Conservation (phyloP, 2,888 invertebrate genomes). For the Opisthograptis luteolata region DNA sequence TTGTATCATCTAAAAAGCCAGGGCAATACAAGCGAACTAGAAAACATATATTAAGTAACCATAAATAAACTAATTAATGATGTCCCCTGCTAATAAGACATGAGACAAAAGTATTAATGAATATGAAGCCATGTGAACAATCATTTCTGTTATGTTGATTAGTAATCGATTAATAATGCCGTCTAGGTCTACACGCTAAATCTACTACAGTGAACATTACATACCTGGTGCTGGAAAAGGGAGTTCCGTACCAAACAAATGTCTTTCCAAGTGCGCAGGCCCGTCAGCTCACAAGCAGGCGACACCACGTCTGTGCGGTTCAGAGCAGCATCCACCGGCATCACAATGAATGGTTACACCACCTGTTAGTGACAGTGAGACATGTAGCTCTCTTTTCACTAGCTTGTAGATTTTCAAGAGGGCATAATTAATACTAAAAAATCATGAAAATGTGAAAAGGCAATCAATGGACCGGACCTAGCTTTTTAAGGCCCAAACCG, state of each 20-base stretch:
- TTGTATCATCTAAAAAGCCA: background rate
- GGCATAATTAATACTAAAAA: too few relatives aligned
- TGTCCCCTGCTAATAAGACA: background rate
- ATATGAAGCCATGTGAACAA: background rate
- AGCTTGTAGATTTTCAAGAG: background rate
- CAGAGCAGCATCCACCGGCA: conserved; percentile 85
- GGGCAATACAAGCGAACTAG: background rate
- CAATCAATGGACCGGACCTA: too few relatives aligned
- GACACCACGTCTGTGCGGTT: conserved; percentile 83
- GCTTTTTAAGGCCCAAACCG: too few relatives aligned
- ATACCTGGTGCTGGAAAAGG: conserved; percentile 81
- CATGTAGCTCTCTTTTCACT: conserved; percentile 5
- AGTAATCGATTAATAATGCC: background rate
- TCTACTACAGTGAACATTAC: conserved; percentile 34
- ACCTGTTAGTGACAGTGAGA: conserved; percentile 53
- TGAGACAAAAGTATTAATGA: background rate
- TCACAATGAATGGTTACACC: conserved; percentile 83
- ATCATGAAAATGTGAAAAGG: too few relatives aligned
- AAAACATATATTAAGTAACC: background rate
- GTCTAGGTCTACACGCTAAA: background rate
- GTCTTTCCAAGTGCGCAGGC: conserved; percentile 83
- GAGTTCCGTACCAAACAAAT: conserved; percentile 82
- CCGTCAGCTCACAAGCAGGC: conserved; percentile 82
- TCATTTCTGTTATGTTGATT: background rate
- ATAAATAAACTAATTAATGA: background rate